Conservation (phyloP, 2,113 vertebrate species). For the Aramus guarauna region DNA sequence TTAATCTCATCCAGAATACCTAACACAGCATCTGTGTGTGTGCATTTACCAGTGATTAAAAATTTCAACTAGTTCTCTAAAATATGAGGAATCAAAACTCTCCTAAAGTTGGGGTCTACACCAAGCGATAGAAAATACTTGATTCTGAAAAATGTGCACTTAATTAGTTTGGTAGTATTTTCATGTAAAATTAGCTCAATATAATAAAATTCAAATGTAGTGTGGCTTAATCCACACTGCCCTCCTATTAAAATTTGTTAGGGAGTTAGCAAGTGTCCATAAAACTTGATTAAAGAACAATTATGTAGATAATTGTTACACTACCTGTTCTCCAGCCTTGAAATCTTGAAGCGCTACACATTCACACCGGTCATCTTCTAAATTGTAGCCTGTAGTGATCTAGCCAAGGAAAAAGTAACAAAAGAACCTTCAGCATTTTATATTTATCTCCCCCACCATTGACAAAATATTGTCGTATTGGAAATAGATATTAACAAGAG, state of each 20-base stretch:
- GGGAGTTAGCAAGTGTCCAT: neutral
- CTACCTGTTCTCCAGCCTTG: constrained; percentile 90
- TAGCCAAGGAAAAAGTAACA: constrained; percentile 45
- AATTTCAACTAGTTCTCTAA: neutral
- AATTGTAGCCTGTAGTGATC: constrained; percentile 98
- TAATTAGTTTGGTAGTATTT: neutral
- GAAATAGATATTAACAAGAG: neutral
- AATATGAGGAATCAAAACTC: neutral
- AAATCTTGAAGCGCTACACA: constrained; percentile 94
- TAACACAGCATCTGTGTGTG: neutral
- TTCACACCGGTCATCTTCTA: constrained; percentile 98
- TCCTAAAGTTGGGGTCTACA: neutral
- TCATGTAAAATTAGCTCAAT: neutral
- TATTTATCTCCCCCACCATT: neutral
- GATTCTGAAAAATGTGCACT: neutral
- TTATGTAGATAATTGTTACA: neutral
- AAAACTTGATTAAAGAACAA: neutral
- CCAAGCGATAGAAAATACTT: neutral
- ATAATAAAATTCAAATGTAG: neutral
- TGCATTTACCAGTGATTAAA: neutral
- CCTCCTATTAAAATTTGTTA: neutral
- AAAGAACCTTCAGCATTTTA: neutral
- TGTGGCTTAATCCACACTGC: neutral
- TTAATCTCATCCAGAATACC: neutral
- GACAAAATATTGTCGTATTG: neutral